Base-by-base conservation (phyloP, 2,888 invertebrate genomes). In the Strigamia maritima region DNA sequence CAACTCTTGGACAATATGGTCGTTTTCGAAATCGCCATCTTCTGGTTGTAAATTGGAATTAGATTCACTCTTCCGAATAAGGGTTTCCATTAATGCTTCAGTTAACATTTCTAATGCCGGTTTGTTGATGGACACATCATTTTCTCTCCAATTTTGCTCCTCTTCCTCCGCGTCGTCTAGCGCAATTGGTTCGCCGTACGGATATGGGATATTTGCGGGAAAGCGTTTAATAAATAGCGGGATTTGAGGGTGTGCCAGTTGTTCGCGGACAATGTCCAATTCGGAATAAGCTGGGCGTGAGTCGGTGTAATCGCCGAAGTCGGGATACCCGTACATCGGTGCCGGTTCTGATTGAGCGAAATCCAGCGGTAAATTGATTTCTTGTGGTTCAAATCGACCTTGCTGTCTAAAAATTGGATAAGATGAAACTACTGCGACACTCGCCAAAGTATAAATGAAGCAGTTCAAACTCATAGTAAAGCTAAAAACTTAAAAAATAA, bases 271-370 rank as follows among this genome's bases (percentile, higher is more conserved):
- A 70, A 78, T 60, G 78, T 78, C 78, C 78, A 78, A 24, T 65
- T 78, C 78, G 2, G 78, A 65, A 22, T 65, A 78, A 22, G 78
- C 78, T 1, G 78, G 78, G 4, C 38, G 24, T 16, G 70, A 28
- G 19, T 78, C 78, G 49, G 22, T 54, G 78, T 78, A 78, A 70
- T 78, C 78, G 60, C 78, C 78, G 35, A 65, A 78, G 38, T 78
- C 78, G 2, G 78, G 78, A 24, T 78, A 78, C 22, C 78, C 78
- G 78, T 78, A 78, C 26, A 70, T 40, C 19, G 77, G 26, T 2
- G 70, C 65, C 4, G 70, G 28, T 10, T 60, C 65, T 12, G 44
- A 54, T 8, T 19, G 76, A 76, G 76, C 38, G 16, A 76, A 35
- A n/a, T 76, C 38, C 4, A n/a, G 38, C n/a, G 49, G 49, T 3